Evolutionary conservation across 1,140 invertebrate genomes (phyloP), one percentile per base, ranked within the genome.

Genomic region (Zaprionus lachaisei): DNA sequence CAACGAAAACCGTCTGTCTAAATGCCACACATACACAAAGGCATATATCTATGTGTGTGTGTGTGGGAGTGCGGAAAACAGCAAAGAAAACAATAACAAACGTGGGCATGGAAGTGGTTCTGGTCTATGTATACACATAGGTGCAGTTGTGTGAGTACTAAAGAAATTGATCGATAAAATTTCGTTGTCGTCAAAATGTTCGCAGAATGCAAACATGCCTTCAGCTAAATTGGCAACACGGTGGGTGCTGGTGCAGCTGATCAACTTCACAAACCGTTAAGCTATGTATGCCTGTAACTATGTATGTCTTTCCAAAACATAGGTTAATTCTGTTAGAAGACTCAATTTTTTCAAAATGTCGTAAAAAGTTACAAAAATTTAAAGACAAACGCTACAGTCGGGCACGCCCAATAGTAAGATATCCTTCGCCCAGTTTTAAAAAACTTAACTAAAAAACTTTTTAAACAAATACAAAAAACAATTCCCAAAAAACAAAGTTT

Each of bases 151-250:
- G 44, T 49, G 14, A 20, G 9, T 51, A 12, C 22, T 15, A 37
- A 37, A 26, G 34, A 67, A 72, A 62, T 77, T 66, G 56, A 77
- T 77, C 62, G 74, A 77, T 72, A 66, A 65, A 72, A 77, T 72
- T 47, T 41, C 34, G n/a, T 56, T 72, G 63, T 77, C 69, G 58
- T 55, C 62, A 77, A 77, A 77, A 61, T 64, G 68, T 60, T 55
- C 55, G 56, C 34, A 77, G 72, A 62, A 66, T 56, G 69, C 69
- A 28, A 66, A 66, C 74, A 63, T 60, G 73, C 67, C 68, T 76
- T 34, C 44, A 47, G 73, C 41, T 38, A 55, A 54, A 65, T 76
- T 76, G 68, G 20, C 68, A 72, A 72, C 51, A 63, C 63, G 51
- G 51, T n/a, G 38, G 20, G 20, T 47, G 56, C 63, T 6, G 38